Percentiles rank a stretch among this genome's conserved stretches.
Evolutionary conservation across 2,797 vertebrate species (phyloP).

Genomic region (Fundulus diaphanus): DNA sequence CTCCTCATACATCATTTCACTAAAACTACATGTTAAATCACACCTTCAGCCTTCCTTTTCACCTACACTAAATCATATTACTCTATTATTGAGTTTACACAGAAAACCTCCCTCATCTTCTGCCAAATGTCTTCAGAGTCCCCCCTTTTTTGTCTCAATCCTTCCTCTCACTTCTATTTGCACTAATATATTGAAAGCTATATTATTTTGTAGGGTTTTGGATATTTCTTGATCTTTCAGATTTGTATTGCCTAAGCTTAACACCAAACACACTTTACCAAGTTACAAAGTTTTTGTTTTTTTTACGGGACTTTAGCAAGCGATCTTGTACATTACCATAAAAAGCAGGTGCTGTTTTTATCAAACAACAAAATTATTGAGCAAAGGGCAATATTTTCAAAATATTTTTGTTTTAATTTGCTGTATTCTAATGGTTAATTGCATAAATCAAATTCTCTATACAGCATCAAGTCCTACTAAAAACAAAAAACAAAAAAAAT

Average conservation of each 20-base stretch:
- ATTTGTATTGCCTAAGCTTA: neutral
- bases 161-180: neutral
- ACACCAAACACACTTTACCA: neutral
- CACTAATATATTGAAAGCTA: neutral
- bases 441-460: no score
- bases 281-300: no score
- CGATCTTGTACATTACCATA: no score
- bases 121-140: neutral
- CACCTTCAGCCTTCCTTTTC: neutral
- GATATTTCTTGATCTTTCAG: neutral
- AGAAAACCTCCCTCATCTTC: rapidly evolving
- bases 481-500: no score
- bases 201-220: neutral
- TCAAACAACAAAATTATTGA: no score
- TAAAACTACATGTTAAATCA: neutral
- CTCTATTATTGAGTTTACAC: neutral
- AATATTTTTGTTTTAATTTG: no score
- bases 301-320: no score
- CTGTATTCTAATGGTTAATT: no score
- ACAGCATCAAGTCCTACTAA: no score
- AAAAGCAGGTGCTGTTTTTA: no score
- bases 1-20: neutral
- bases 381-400: no score
- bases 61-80: neutral
- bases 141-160: no score